Conservation (phyloP, 1,140 invertebrate genomes). For the Temnothorax nylanderi region DNA sequence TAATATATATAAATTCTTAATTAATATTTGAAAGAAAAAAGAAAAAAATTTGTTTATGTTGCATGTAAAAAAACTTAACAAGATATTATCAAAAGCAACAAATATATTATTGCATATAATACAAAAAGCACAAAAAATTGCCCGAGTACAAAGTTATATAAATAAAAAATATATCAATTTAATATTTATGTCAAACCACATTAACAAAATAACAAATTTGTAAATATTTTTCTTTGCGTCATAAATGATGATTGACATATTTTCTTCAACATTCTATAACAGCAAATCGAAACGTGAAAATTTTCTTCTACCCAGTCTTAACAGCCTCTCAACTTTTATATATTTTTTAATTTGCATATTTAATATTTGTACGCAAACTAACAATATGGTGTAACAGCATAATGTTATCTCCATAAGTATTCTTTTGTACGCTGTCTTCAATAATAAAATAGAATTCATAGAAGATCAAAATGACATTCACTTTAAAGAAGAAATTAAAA, state of each 20-base stretch:
- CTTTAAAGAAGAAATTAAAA: conserved; percentile 2
- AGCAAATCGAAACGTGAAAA: conserved; percentile 36
- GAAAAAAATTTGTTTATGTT: neutral
- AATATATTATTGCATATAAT: conserved; percentile 46
- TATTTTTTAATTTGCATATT: conserved; percentile 57
- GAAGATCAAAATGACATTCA: neutral
- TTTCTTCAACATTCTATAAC: conserved; percentile 42
- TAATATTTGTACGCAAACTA: conserved; percentile 53
- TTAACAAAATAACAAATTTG: conserved; percentile 38
- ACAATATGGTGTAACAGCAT: conserved; percentile 48
- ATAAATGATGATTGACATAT: conserved; percentile 35
- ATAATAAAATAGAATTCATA: neutral
- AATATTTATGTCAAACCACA: conserved; percentile 1
- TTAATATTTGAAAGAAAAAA: neutral
- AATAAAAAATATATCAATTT: conserved; percentile 30
- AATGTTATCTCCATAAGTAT: conserved; percentile 14
- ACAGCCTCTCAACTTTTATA: conserved; percentile 54
- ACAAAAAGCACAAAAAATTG: conserved; percentile 53
- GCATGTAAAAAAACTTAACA: conserved; percentile 15
- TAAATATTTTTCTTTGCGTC: conserved; percentile 33
- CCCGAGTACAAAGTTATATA: conserved; percentile 1
- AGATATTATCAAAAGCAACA: conserved; percentile 26
- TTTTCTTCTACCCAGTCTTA: conserved; percentile 68
- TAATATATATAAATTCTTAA: conserved; percentile 18
- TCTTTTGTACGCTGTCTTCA: neutral